Evolutionary conservation across 1,140 invertebrate species (phyloP).

Genomic region (Fopius arisanus): DNA sequence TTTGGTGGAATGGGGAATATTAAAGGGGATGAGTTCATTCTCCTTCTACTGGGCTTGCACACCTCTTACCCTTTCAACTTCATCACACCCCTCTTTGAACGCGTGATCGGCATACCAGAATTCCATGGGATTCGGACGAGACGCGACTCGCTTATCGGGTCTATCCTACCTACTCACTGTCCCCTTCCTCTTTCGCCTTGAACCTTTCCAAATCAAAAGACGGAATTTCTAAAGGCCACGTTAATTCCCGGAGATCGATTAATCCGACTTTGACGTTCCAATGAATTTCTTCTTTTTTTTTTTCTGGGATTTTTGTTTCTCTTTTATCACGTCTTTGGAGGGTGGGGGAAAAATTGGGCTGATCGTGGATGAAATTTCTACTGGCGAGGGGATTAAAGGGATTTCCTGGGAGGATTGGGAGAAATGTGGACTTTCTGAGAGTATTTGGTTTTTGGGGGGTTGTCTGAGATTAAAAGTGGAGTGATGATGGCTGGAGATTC

Average conservation of each 20-base stretch:
- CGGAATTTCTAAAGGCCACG: conserved; percentile 19
- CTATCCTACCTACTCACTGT: background rate
- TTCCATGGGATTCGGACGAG: conserved; percentile 47
- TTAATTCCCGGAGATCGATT: conserved; percentile 19
- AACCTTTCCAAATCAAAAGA: conserved; percentile 28
- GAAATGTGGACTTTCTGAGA: conserved; percentile 22
- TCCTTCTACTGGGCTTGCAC: conserved; percentile 21
- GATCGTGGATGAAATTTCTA: conserved; percentile 2
- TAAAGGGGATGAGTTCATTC: conserved; percentile 59
- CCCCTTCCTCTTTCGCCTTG: background rate
- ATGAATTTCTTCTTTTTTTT: conserved; percentile 5
- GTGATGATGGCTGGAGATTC: no score
- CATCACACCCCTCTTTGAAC: conserved; percentile 27
- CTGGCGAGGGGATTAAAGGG: background rate
- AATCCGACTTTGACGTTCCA: conserved; percentile 3
- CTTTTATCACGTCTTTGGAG: background rate
- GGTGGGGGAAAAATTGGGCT: conserved; percentile 1
- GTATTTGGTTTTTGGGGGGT: background rate
- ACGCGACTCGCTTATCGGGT: conserved; percentile 52
- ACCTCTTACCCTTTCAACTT: conserved; percentile 34
- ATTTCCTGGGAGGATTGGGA: background rate
- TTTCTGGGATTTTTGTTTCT: background rate
- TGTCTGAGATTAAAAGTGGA: no score
- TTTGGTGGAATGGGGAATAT: conserved; percentile 43
- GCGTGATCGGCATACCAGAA: conserved; percentile 63